Evolutionary conservation across 2,888 invertebrate genomes (phyloP).

Genomic region (Heterodera filipjevi): DNA sequence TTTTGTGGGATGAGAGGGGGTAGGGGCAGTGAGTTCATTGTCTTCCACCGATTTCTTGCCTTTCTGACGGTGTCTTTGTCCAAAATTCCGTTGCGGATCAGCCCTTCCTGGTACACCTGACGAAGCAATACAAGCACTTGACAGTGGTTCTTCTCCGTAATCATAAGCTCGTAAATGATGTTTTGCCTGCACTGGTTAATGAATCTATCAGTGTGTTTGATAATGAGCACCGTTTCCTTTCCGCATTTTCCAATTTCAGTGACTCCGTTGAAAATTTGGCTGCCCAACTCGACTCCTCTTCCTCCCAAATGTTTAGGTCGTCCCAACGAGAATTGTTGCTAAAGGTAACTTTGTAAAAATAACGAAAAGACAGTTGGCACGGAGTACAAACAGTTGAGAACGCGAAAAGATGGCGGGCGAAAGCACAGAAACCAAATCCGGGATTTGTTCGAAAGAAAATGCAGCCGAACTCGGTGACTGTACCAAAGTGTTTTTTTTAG

Average conservation of each 20-base stretch:
- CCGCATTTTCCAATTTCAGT: slow-evolving; percentile 21
- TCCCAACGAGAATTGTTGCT: slow-evolving; percentile 3
- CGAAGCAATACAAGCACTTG: slow-evolving; percentile 46
- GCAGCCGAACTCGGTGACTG: not conserved
- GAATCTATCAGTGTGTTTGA: no score
- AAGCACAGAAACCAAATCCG: not conserved
- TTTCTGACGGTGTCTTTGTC: slow-evolving; percentile 6
- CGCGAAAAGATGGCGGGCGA: not conserved
- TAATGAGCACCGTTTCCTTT: slow-evolving; percentile 41
- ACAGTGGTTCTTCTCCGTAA: slow-evolving; percentile 48
- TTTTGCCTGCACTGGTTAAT: no score
- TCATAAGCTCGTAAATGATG: slow-evolving; percentile 44
- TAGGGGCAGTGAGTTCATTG: no score
- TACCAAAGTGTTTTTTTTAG: not conserved
- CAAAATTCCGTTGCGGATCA: slow-evolving; percentile 37
- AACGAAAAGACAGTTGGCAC: not conserved
- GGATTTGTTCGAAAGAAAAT: not conserved
- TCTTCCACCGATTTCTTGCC: not conserved
- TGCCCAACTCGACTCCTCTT: slow-evolving; percentile 44
- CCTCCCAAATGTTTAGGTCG: slow-evolving; percentile 44
- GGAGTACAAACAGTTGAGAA: not conserved
- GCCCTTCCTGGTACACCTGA: slow-evolving; percentile 47
- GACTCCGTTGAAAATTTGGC: slow-evolving; percentile 25
- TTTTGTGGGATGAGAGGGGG: no score
- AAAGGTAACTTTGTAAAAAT: not conserved